Evolutionary conservation across 1,140 invertebrate genomes (phyloP), one percentile per base, ranked within the genome.

Genomic region (Scaptomyza montana): DNA sequence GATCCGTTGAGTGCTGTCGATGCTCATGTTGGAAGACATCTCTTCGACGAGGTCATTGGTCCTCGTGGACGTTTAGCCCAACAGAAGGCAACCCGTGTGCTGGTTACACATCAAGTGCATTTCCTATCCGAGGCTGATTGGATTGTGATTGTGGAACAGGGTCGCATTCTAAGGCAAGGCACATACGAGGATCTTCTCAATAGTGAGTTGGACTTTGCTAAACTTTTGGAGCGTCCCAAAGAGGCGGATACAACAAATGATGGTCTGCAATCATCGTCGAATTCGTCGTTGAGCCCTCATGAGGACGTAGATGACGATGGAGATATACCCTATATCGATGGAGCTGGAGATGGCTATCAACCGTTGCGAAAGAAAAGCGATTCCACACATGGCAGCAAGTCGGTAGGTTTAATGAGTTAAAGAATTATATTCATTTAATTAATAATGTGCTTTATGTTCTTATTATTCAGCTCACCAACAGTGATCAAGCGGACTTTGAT

Each of bases 31-130:
- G 94, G 94, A 0, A 93, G 93, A 55, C 94, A 95, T 89, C 90
- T 96, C 2, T 96, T 95, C 71, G 92, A 95, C n/a, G 93, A 94
- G 64, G 95, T 95, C 43, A 94, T 96, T 56, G 90, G 92, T 77
- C 91, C 91, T 8, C 65, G 74, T 5, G 93, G 94, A 3, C 93
- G 94, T 74, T 89, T 96, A 43, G 92, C 86, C 3, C 90, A 77
- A 63, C 93, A 92, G 9, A 93, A 93, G 69, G 96, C 95, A 72
- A 96, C 96, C 0, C 92, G 95, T 10, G 94, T 98, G 63, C 92
- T 98, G 5, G 95, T 97, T 1, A 98, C 97, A 3, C 97, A 98
- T 93, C 97, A 98, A 78, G 90, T 97, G 30, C 96, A 98, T 70
- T 97, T 95, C 82, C 91, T 98, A 0, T 94, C 95, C 78, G 93